A percentile compares a stretch with the other conserved stretches of the same genome.
These are phyloP conservation scores for Napeogenes sylphis DNA, from an alignment of 2,888 invertebrate genomes.

Conservation along the genomic window DNA sequence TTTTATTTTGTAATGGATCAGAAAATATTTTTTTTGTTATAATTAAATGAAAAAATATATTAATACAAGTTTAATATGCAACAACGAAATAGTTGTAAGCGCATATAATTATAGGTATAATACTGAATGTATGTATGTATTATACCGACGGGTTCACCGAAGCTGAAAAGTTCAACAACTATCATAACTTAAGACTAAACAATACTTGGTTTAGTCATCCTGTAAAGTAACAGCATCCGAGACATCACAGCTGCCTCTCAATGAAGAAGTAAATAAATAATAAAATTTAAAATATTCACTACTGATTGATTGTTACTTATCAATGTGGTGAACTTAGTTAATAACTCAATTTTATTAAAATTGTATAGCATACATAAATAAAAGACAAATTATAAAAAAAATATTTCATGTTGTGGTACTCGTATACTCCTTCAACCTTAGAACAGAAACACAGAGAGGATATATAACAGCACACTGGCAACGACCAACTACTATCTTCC, in stretches of 20 bases:
- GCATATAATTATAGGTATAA: too few species aligned
- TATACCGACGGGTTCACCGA: conserved; percentile 1
- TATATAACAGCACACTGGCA: conserved; percentile 44
- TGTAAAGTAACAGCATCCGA: conserved; percentile 21
- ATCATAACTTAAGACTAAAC: conserved; percentile 34
- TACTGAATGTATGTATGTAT: too few species aligned
- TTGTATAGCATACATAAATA: too few species aligned
- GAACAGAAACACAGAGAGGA: conserved; percentile 62
- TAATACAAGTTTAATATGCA: too few species aligned
- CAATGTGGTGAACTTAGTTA: too few species aligned
- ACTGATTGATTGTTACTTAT: too few species aligned
- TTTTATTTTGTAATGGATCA: too few species aligned
- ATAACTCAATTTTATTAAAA: too few species aligned
- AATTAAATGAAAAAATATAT: too few species aligned
- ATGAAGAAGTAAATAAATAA: conserved; percentile 17
- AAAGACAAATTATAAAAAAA: conserved; percentile 22
- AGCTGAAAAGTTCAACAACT: conserved; percentile 2
- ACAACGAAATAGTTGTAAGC: too few species aligned
- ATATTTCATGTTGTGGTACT: conserved; percentile 27
- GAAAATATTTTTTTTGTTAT: too few species aligned
- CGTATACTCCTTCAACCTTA: conserved; percentile 51
- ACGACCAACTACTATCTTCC: conserved; percentile 17
- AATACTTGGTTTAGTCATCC: conserved; percentile 39
- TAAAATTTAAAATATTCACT: conserved; percentile 12
- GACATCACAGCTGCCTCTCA: conserved; percentile 23